Conservation (phyloP, 2,113 vertebrate species). For the Neolamprologus sp. region DNA sequence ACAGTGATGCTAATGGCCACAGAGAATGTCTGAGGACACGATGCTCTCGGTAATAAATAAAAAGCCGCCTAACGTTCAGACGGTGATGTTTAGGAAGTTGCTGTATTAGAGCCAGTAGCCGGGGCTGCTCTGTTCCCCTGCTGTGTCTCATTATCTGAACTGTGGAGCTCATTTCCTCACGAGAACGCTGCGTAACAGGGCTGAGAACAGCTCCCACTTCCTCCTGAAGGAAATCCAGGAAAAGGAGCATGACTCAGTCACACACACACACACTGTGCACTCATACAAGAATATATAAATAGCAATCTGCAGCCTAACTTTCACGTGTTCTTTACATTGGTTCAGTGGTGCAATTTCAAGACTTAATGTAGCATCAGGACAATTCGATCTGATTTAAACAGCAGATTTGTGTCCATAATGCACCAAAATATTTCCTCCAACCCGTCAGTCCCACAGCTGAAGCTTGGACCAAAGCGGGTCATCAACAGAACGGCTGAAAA, state of each 20-base stretch:
- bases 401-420: background rate
- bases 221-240: background rate
- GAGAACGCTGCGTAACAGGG: background rate
- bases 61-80: background rate
- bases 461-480: background rate
- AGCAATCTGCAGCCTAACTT: background rate
- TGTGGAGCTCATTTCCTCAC: conserved; percentile 8
- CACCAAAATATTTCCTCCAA: background rate
- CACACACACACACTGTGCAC: background rate
- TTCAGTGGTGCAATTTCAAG: background rate
- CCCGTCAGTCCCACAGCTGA: background rate
- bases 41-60: background rate
- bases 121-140: background rate
- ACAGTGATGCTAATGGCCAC: background rate
- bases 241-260: background rate
- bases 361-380: background rate
- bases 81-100: background rate
- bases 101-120: background rate
- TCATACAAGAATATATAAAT: background rate
- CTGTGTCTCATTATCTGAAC: conserved; percentile 18
- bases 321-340: background rate
- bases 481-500: background rate
- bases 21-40: background rate
- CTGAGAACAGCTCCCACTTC: background rate
- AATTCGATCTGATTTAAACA: background rate